Evolutionary conservation across 2,888 invertebrate species (phyloP), one percentile per base, ranked within the genome.

Genomic region (Cephus rjabovi): DNA sequence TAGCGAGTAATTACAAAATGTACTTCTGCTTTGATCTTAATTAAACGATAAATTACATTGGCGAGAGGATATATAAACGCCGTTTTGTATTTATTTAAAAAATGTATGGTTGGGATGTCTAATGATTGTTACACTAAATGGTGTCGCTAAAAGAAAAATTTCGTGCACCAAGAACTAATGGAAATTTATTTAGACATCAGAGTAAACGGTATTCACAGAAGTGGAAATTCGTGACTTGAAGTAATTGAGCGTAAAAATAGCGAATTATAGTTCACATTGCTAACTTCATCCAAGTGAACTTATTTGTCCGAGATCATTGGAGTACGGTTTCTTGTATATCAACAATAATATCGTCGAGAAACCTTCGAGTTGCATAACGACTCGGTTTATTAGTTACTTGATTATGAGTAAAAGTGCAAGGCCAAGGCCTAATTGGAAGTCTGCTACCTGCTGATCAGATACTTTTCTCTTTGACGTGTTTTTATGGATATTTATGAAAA

Each of bases 391-490:
- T 33, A 71, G 71, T 71, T 71, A 15, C 71, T 30, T 71, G 31
- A 71, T 34, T 33, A 23, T 11, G 12, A 71, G 34, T 71, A 71
- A 71, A 71, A 71, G 71, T 71, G 71, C 71, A 71, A 71, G 71
- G 71, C 71, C 71, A 71, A 71, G 71, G 71, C 71, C 3, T 30
- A 31, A 23, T 31, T 12, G 12, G 71, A 71, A 71, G 30, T 71
- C 34, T 71, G 3, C 71, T 9, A 71, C 12, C 30, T 34, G 30
- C 6, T 71, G 9, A 56, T 56, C 9, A 56, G 56, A 56, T 56
- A 56, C 23, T 56, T 56, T 9, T 56, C 23, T 23, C 6, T 56
- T 56, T 23, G 23, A 15, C 23, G 1, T 9, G 9, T 56, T 56
- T 23, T 56, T 56, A 56, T 56, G 9, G 23, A 23, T 23, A 56